Evolutionary conservation across 2,113 vertebrate genomes (phyloP), one percentile per base, ranked within the genome.

Genomic region (Clarias gariepinus): DNA sequence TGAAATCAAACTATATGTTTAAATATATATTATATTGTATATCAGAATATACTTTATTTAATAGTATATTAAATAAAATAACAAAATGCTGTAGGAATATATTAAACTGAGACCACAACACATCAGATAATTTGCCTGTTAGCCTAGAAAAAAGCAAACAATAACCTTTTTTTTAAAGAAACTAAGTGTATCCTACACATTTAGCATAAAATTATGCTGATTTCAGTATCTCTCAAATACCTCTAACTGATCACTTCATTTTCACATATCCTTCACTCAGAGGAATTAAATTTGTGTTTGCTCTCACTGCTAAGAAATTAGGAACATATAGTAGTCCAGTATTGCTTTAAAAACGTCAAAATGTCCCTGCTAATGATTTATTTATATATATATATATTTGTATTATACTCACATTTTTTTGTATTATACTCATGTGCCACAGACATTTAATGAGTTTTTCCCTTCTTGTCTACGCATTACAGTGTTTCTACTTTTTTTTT

Each of bases 361-460:
- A 47, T 25, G 11, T 19, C 11, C 23, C 30, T 80, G 78, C 21
- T 55, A 55, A 80, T 41, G 23, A 80, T 69, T 58, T 58, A 25
- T 80, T 33, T 19, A 3, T 12, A 16, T 18, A 16, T 25, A n/a
- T 21, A 71, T 21, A 76, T 57, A 16, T 53, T 15, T 66, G 69
- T 53, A 87, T 66, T 64, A 68, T 41, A 11, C 21, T 86, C 21
- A 68, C 28, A 76, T 77, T 76, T 57, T 23, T 53, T 15, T 66
- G 69, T 53, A 87, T 66, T 64, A 68, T 41, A 11, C 21, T 86
- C 21, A 68, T 58, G 57, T 64, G 19, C 55, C 30, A 55, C 52
- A 33, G 16, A 21, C 58, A 64, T 71, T 21, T 77, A 76, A 55
- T 53, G 41, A 25, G 5, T 71, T 73, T n/a, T 63, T 76, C 8